These are phyloP conservation scores for Synergus japonicus DNA, from an alignment of 2,888 invertebrate genomes.

Conservation along the genomic window DNA sequence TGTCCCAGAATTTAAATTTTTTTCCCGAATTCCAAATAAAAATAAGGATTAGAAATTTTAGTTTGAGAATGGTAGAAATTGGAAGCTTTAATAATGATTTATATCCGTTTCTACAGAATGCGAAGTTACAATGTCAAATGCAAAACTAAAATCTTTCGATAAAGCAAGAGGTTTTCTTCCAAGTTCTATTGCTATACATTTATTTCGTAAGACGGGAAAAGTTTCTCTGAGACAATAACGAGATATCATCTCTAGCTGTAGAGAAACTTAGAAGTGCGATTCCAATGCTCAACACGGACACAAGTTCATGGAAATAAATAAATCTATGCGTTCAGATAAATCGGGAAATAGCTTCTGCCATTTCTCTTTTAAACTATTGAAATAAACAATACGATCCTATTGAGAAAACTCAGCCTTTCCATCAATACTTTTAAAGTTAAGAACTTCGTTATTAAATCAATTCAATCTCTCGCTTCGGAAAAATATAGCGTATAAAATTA, in stretches of 20 bases:
- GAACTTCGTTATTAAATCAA: not conserved
- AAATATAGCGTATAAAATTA: not conserved
- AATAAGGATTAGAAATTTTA: too few species aligned
- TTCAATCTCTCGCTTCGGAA: not conserved
- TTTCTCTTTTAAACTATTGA: not conserved
- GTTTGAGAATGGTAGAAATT: too few species aligned
- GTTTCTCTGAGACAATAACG: slow-evolving; percentile 34
- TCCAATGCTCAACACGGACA: slow-evolving; percentile 30
- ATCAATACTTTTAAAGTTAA: not conserved
- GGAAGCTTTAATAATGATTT: not conserved
- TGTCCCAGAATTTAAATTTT: not conserved
- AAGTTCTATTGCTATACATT: slow-evolving; percentile 22
- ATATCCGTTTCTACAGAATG: not conserved
- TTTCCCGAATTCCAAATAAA: too few species aligned
- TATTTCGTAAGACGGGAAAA: slow-evolving; percentile 18
- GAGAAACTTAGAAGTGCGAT: slow-evolving; percentile 22
- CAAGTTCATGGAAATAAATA: slow-evolving; percentile 27
- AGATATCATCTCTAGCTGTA: slow-evolving; percentile 27
- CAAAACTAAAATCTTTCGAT: not conserved
- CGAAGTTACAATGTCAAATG: not conserved
- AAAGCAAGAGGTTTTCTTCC: not conserved
- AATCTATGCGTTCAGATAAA: slow-evolving; percentile 30
- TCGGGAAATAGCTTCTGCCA: not conserved
- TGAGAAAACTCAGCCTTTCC: not conserved
- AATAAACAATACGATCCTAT: not conserved